Evolutionary conservation across 2,113 vertebrate genomes (phyloP).

Genomic region (Bubo bubo): DNA sequence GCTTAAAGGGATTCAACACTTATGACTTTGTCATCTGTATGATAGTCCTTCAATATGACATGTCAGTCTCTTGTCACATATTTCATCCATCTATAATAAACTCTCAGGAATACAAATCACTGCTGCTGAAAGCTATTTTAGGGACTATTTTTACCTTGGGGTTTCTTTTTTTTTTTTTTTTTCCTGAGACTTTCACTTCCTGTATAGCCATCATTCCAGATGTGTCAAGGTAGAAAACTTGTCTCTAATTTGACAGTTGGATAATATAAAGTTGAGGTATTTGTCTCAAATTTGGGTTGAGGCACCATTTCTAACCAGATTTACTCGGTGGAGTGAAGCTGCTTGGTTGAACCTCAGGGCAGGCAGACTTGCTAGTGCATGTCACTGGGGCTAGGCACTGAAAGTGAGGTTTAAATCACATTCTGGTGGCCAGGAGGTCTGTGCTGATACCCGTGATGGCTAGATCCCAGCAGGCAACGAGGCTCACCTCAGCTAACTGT

Average conservation of each 20-base stretch:
- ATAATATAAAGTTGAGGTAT: neutral
- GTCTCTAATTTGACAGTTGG: neutral
- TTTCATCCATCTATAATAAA: neutral
- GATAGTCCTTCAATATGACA: neutral
- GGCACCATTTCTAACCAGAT: neutral
- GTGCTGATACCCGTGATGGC: neutral
- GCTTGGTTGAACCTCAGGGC: neutral
- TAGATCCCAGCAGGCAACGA: neutral
- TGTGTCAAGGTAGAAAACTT: neutral
- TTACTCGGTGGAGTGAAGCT: neutral
- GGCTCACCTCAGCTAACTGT: neutral
- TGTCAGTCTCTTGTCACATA: neutral
- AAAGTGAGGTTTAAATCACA: neutral
- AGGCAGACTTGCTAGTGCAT: neutral
- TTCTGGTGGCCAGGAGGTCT: neutral
- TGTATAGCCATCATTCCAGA: neutral
- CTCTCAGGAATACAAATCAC: neutral
- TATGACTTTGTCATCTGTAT: neutral
- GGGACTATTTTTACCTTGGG: neutral
- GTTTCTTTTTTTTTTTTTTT: neutral
- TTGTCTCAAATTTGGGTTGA: neutral
- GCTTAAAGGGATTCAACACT: neutral
- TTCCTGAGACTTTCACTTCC: neutral
- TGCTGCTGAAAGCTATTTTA: neutral
- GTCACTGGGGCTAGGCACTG: neutral